Conservation (phyloP, 2,888 invertebrate species). For the Dolomedes plantarius region DNA sequence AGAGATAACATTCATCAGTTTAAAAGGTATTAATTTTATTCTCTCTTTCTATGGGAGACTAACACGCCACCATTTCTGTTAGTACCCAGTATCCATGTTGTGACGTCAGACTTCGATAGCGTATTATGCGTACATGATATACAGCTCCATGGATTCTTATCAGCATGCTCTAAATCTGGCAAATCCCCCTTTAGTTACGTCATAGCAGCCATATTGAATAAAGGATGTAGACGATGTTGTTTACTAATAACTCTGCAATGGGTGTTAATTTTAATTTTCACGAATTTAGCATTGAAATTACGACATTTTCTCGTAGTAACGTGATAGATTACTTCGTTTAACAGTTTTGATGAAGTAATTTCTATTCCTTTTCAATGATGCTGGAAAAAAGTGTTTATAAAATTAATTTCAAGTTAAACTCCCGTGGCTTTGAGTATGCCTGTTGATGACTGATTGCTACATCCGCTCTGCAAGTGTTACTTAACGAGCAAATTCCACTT, state of each 20-base stretch:
- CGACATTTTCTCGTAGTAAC: background rate
- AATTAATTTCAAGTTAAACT: constrained; percentile 32
- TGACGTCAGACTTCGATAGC: no score
- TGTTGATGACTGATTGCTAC: constrained; percentile 56
- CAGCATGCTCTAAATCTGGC: constrained; percentile 15
- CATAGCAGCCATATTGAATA: constrained; percentile 60
- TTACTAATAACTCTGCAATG: constrained; percentile 47
- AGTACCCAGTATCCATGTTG: no score
- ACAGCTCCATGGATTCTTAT: no score
- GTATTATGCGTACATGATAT: no score
- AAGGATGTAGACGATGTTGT: constrained; percentile 56
- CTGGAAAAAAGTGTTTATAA: constrained; percentile 10
- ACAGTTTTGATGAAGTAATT: background rate
- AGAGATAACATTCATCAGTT: no score
- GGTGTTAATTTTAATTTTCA: constrained; percentile 19
- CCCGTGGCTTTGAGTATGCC: constrained; percentile 11
- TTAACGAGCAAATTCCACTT: background rate
- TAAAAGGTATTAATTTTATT: no score
- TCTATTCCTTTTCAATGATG: constrained; percentile 10
- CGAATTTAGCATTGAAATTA: background rate
- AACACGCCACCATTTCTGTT: no score
- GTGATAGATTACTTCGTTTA: background rate
- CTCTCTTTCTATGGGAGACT: no score
- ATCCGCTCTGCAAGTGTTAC: constrained; percentile 60
- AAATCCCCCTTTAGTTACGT: constrained; percentile 24